Conservation (phyloP, 2,888 invertebrate genomes). For the Epicampocera succincta region DNA sequence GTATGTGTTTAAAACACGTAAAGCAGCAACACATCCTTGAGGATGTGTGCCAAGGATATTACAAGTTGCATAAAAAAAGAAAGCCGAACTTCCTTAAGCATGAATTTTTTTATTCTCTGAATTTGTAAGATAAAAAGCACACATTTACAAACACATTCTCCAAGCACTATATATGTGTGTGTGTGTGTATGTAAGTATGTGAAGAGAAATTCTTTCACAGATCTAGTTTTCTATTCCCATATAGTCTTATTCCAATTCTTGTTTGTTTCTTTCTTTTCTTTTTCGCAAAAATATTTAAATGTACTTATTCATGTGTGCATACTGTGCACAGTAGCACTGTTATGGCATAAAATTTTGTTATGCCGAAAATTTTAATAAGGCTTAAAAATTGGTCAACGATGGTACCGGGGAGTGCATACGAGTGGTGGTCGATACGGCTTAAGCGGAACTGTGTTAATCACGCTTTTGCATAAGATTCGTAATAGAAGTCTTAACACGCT, state of each 20-base stretch:
- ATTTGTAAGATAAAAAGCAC: slow-evolving; percentile 31
- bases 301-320: background rate
- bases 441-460: too few relatives aligned
- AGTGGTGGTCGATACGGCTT: too few relatives aligned
- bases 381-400: too few relatives aligned
- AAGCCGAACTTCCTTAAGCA: slow-evolving; percentile 55
- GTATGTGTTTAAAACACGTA: slow-evolving; percentile 37
- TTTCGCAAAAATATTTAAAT: slow-evolving; percentile 9
- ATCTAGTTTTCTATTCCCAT: slow-evolving; percentile 17
- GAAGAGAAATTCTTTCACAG: background rate
- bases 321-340: slow-evolving; percentile 18
- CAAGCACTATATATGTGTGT: too few relatives aligned
- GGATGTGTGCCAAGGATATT: slow-evolving; percentile 67
- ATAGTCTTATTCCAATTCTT: too few relatives aligned
- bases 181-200: too few relatives aligned
- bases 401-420: too few relatives aligned
- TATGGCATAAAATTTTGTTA: background rate
- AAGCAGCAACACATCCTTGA: slow-evolving; percentile 60
- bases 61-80: slow-evolving; percentile 37
- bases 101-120: slow-evolving; percentile 45
- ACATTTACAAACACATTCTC: too few relatives aligned
- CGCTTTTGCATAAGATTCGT: too few relatives aligned
- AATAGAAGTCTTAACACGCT: too few relatives aligned
- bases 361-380: too few relatives aligned
- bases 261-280: background rate